Conservation (phyloP, 2,113 vertebrate genomes). For the Corythornis madagascariensis region DNA sequence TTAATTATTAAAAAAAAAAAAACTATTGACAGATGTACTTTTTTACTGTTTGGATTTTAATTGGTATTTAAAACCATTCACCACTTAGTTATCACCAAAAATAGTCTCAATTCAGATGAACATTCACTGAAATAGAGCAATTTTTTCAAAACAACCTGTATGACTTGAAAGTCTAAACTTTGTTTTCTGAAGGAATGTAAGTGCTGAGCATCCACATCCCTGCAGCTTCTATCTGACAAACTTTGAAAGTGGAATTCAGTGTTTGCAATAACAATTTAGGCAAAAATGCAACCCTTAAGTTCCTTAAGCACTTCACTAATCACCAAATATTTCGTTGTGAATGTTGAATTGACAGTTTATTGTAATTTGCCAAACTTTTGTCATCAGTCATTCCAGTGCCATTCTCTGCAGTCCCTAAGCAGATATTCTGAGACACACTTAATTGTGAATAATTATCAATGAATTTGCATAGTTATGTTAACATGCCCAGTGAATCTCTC, state of each 20-base stretch:
- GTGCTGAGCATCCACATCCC: not conserved
- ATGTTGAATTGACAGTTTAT: constrained; percentile 36
- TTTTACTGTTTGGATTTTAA: constrained; percentile 15
- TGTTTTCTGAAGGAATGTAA: not conserved
- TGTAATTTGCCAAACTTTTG: constrained; percentile 25
- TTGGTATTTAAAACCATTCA: not conserved
- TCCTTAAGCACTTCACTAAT: constrained; percentile 18
- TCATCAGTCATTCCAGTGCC: constrained; percentile 31
- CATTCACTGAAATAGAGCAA: not conserved
- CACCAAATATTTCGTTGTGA: constrained; percentile 10
- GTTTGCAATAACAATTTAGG: not conserved
- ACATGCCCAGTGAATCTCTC: constrained; percentile 55
- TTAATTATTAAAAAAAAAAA: not conserved
- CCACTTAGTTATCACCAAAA: not conserved
- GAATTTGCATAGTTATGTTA: constrained; percentile 43
- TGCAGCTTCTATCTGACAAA: constrained; percentile 4
- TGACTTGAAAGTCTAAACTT: not conserved
- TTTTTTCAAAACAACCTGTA: not conserved
- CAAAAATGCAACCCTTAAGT: not conserved
- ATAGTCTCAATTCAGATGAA: constrained; percentile 8
- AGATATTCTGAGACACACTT: constrained; percentile 35
- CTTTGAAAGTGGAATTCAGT: constrained; percentile 23
- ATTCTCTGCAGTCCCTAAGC: constrained; percentile 25
- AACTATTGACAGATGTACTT: not conserved
- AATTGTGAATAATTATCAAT: constrained; percentile 41